Evolutionary conservation across 2,113 vertebrate genomes (phyloP).

Genomic region (Hirundichthys speculiger): DNA sequence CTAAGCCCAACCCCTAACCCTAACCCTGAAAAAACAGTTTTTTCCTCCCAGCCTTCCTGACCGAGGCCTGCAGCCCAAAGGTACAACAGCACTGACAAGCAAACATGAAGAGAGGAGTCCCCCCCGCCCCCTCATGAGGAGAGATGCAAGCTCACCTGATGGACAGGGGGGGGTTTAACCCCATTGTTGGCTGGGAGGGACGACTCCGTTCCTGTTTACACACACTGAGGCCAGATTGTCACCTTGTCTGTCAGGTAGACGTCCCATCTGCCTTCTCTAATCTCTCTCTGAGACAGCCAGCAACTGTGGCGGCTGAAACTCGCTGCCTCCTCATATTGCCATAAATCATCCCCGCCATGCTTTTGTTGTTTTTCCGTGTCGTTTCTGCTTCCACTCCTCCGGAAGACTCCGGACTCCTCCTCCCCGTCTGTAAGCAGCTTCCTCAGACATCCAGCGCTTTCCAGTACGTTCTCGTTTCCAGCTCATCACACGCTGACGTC

Average conservation of each 20-base stretch:
- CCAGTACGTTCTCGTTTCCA: no score
- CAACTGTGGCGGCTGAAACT: slow-evolving; percentile 33
- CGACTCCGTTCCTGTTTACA: slow-evolving; percentile 61
- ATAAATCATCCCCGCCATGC: slow-evolving; percentile 47
- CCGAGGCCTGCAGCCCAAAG: no score
- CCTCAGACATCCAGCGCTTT: no score
- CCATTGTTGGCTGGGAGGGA: slow-evolving; percentile 29
- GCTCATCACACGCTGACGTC: no score
- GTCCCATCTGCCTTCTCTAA: slow-evolving; percentile 49
- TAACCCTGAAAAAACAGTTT: no score
- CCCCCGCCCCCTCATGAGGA: no score
- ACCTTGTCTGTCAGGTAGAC: slow-evolving; percentile 66
- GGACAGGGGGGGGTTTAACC: slow-evolving; percentile 67
- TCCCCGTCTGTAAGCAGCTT: slow-evolving; percentile 9
- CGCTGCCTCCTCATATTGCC: slow-evolving; percentile 37
- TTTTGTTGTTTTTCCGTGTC: slow-evolving; percentile 28
- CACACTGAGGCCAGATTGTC: slow-evolving; percentile 53
- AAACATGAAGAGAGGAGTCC: no score
- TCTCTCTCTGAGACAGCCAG: slow-evolving; percentile 53
- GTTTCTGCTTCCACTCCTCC: slow-evolving; percentile 1
- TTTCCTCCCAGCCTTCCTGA: no score
- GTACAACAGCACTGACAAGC: no score
- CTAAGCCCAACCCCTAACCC: no score
- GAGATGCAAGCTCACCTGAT: slow-evolving; percentile 24
- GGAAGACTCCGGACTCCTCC: neutral